These are phyloP conservation scores for Philotrypesis tridentata DNA, from an alignment of 1,140 invertebrate species.

Conservation along the genomic window DNA sequence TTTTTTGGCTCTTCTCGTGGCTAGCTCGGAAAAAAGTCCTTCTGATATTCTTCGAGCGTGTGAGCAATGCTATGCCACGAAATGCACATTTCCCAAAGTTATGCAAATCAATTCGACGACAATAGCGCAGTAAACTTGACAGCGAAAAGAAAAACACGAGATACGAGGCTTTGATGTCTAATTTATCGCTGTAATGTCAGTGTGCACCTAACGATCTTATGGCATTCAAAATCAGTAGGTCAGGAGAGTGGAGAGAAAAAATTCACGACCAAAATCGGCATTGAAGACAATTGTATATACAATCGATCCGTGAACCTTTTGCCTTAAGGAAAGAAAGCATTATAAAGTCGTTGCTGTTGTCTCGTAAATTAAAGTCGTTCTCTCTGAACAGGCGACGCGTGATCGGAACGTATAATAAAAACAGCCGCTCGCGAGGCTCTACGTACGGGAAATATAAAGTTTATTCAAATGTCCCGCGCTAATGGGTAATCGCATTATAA, in stretches of 20 bases:
- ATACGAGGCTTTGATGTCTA: too few species aligned
- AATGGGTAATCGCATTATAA: neutral
- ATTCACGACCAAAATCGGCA: constrained; percentile 13
- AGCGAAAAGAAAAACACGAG: neutral
- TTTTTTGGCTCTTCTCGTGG: too few species aligned
- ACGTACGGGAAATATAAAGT: neutral
- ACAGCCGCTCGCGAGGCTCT: neutral
- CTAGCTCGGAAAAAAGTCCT: too few species aligned
- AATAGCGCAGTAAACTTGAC: neutral
- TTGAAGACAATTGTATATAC: neutral
- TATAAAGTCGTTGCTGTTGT: neutral
- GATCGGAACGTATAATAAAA: neutral
- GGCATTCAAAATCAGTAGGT: neutral
- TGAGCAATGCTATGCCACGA: too few species aligned
- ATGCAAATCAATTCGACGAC: neutral
- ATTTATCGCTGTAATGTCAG: neutral
- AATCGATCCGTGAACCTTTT: neutral
- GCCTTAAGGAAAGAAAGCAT: neutral
- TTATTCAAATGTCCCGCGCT: neutral
- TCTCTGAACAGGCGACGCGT: neutral
- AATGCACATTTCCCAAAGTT: neutral
- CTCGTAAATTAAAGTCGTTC: constrained; percentile 28
- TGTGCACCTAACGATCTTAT: neutral
- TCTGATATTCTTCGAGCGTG: too few species aligned
- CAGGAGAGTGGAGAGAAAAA: neutral